Evolutionary conservation across 2,113 vertebrate species (phyloP).

Genomic region (Clinocottus analis): DNA sequence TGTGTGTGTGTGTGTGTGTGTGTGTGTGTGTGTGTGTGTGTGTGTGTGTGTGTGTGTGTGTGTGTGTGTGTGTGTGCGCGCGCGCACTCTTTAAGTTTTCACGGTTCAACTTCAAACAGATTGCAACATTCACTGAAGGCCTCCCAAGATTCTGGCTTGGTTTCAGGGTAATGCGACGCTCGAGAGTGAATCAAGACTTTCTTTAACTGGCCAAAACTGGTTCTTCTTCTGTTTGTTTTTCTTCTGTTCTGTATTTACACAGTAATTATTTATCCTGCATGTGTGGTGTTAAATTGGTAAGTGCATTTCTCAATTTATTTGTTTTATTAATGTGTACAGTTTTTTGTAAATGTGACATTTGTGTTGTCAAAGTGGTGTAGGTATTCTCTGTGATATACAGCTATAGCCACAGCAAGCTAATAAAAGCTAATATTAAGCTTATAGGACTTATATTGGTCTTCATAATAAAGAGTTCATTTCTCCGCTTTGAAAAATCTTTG

Average conservation of each 20-base stretch:
- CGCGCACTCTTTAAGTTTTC: constrained; percentile 10
- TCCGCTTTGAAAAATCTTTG: neutral
- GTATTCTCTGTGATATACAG: too few relatives aligned
- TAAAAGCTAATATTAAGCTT: neutral
- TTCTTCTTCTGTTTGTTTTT: constrained; percentile 2
- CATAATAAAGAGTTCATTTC: neutral
- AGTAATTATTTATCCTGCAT: neutral
- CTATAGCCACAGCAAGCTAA: too few relatives aligned
- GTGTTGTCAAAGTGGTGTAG: neutral
- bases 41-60: neutral
- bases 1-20: neutral
- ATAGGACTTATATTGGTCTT: constrained; percentile 1
- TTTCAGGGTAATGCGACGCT: constrained; percentile 6
- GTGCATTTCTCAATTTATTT: neutral
- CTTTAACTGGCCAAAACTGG: neutral
- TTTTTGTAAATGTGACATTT: neutral
- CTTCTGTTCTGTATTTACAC: neutral
- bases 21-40: neutral
- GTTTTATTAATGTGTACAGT: neutral
- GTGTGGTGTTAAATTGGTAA: neutral
- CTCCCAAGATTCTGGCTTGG: neutral
- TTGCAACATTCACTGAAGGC: neutral
- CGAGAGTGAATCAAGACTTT: constrained; percentile 1
- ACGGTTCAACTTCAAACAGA: constrained; percentile 39
- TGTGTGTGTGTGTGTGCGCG: too few relatives aligned